Conservation (phyloP, 1,140 invertebrate species). For the Macrobrachium nipponense region DNA sequence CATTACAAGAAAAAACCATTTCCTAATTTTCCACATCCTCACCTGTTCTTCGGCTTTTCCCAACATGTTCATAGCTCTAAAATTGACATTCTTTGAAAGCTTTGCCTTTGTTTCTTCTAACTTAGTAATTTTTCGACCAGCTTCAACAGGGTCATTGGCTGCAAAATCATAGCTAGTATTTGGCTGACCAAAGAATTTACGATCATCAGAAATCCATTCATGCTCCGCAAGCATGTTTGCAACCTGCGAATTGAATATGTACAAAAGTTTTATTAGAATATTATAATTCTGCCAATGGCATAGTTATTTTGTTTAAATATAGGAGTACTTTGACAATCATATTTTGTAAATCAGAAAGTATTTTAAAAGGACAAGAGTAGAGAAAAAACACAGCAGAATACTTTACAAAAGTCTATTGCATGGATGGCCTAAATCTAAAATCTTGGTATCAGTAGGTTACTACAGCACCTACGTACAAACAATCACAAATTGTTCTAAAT, state of each 20-base stretch:
- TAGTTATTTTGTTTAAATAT: too few relatives aligned
- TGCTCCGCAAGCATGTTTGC: constrained; percentile 73
- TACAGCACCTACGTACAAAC: too few relatives aligned
- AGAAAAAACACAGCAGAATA: too few relatives aligned
- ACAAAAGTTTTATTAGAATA: too few relatives aligned
- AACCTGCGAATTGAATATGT: constrained; percentile 66
- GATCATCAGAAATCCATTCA: constrained; percentile 85
- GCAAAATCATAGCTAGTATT: constrained; percentile 74
- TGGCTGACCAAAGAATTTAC: constrained; percentile 81
- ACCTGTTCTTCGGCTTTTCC: constrained; percentile 88
- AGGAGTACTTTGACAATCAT: too few relatives aligned
- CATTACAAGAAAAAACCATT: background rate
- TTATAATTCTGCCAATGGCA: too few relatives aligned
- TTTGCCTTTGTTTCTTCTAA: constrained; percentile 79
- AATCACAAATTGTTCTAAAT: too few relatives aligned
- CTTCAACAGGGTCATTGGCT: constrained; percentile 73
- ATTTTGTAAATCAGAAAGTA: too few relatives aligned
- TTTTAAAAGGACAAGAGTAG: too few relatives aligned
- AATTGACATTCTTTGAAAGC: constrained; percentile 84
- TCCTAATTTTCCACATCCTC: background rate
- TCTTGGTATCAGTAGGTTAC: too few relatives aligned
- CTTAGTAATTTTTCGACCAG: constrained; percentile 74
- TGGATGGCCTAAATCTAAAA: too few relatives aligned
- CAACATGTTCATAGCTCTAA: constrained; percentile 86
- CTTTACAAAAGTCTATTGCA: too few relatives aligned